Conservation (phyloP, 1,140 invertebrate genomes). For the Drosophila nebulosa region DNA sequence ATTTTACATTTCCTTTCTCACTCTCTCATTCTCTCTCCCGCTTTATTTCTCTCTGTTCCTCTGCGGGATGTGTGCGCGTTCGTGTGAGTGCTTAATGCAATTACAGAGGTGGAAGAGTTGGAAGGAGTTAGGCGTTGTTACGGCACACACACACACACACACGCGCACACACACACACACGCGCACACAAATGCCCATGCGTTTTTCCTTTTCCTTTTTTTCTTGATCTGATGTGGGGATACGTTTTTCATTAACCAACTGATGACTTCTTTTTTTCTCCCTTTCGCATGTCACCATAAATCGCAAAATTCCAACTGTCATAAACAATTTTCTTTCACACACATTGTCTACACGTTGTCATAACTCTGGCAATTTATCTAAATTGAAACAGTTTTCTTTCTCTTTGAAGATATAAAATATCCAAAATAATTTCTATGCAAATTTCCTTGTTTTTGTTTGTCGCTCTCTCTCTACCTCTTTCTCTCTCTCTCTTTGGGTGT, state of each 20-base stretch:
- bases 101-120: slow-evolving; percentile 30
- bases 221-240: slow-evolving; percentile 23
- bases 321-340: slow-evolving; percentile 52
- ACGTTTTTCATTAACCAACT: slow-evolving; percentile 52
- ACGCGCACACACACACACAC: background rate
- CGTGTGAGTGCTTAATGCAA: slow-evolving; percentile 70
- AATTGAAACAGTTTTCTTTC: slow-evolving; percentile 61
- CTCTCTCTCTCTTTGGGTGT: background rate
- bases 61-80: slow-evolving; percentile 33
- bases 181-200: background rate
- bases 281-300: slow-evolving; percentile 42
- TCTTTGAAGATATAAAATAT: slow-evolving; percentile 47
- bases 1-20: background rate
- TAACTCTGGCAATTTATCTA: slow-evolving; percentile 49
- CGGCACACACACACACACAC: background rate
- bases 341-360: slow-evolving; percentile 11
- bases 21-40: background rate
- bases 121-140: background rate
- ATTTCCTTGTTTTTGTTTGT: slow-evolving; percentile 34
- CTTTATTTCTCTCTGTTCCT: background rate
- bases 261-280: slow-evolving; percentile 39
- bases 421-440: slow-evolving; percentile 75
- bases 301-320: slow-evolving; percentile 55
- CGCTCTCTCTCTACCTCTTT: too few relatives aligned
- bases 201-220: slow-evolving; percentile 12